Evolutionary conservation across 1,140 invertebrate genomes (phyloP).

Genomic region (Orchestia grillus): DNA sequence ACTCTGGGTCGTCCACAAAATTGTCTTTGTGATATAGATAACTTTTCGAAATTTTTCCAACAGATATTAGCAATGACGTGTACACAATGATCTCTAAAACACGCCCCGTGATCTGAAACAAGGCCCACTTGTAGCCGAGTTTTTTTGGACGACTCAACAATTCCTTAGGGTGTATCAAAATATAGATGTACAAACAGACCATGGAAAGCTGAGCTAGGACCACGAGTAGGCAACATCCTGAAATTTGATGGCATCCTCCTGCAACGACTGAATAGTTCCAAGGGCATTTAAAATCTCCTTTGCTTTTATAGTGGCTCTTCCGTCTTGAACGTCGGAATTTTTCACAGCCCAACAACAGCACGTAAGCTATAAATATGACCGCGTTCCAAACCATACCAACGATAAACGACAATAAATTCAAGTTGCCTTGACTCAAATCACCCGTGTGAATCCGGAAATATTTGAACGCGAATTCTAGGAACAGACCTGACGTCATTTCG

Average conservation of each 20-base stretch:
- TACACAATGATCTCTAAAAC: conserved; percentile 32
- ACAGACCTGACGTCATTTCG: conserved; percentile 41
- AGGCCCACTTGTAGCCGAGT: conserved; percentile 17
- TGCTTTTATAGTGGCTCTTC: conserved; percentile 12
- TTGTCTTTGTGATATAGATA: background rate
- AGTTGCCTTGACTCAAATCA: conserved; percentile 45
- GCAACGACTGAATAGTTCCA: conserved; percentile 43
- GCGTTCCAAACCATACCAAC: conserved; percentile 47
- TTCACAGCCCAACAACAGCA: conserved; percentile 28
- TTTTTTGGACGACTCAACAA: background rate
- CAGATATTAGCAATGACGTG: conserved; percentile 23
- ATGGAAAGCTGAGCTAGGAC: conserved; percentile 42
- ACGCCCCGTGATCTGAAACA: conserved; percentile 13
- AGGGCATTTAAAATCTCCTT: background rate
- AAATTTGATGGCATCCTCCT: conserved; percentile 36
- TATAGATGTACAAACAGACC: conserved; percentile 21
- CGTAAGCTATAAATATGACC: conserved; percentile 40
- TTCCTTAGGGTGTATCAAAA: conserved; percentile 29
- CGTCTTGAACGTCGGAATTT: conserved; percentile 32
- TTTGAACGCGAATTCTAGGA: conserved; percentile 35
- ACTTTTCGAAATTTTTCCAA: conserved; percentile 10
- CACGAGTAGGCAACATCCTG: conserved; percentile 35
- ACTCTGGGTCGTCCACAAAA: background rate
- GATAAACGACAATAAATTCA: conserved; percentile 44
- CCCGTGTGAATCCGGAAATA: conserved; percentile 51